phyloP scores from a whole-genome alignment of 2,888 invertebrate genomes.

The Ochropleura leucogaster region DNA sequence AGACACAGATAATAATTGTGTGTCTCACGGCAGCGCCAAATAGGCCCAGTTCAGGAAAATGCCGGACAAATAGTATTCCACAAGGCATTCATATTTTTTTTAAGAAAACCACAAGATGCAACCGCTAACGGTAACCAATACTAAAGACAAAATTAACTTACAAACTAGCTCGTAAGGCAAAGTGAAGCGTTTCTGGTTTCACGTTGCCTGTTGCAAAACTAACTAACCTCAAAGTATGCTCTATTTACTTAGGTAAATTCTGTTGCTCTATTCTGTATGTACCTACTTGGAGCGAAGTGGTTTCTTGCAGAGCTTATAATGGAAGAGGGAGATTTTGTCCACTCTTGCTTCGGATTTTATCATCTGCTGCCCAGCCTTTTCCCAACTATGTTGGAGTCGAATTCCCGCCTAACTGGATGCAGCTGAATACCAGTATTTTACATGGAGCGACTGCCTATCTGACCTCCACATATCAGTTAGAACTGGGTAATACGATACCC shows the following conservation, averaged over 20 bases:
- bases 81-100: not conserved
- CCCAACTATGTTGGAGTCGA: too few species aligned
- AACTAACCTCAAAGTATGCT: conserved; percentile 7
- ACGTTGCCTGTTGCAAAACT: not conserved
- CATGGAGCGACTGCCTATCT: too few species aligned
- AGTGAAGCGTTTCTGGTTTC: conserved; percentile 1
- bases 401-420: too few species aligned
- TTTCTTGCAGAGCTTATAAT: conserved; percentile 1
- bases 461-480: too few species aligned
- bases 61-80: not conserved
- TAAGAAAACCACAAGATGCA: not conserved
- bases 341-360: too few species aligned
- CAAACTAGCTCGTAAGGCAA: conserved; percentile 1
- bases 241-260: conserved; percentile 16
- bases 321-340: not conserved
- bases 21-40: too few species aligned
- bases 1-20: too few species aligned
- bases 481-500: too few species aligned
- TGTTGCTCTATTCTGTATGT: conserved; percentile 14
- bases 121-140: not conserved
- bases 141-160: conserved; percentile 9
- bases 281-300: not conserved
- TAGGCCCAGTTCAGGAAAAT: too few species aligned
- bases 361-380: too few species aligned
- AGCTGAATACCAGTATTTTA: too few species aligned